phyloP scores from a whole-genome alignment of 92 coral and sea anemone genomes.

The Galaxea fascicularis region DNA sequence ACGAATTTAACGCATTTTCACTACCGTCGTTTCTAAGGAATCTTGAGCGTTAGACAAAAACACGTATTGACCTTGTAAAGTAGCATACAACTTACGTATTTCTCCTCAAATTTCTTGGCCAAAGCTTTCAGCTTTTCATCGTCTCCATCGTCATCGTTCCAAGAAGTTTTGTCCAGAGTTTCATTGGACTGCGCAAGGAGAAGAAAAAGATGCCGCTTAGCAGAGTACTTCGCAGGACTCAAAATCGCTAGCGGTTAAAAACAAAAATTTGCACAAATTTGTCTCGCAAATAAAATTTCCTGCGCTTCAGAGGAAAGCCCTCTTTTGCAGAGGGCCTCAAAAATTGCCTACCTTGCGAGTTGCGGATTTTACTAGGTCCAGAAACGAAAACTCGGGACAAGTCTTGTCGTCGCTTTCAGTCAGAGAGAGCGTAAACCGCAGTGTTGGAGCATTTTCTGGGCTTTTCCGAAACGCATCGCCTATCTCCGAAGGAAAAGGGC shows the following conservation, averaged over 20 bases:
- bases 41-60: constrained; percentile 13
- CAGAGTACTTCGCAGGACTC: constrained; percentile 16
- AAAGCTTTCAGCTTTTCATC: constrained; percentile 86
- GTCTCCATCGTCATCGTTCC: constrained; percentile 80
- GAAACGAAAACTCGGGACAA: constrained; percentile 96
- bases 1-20: constrained; percentile 2
- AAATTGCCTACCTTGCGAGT: constrained; percentile 58
- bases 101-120: constrained; percentile 97
- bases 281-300: not conserved
- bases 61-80: not conserved
- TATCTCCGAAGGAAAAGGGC: constrained; percentile 75
- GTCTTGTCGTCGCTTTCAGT: constrained; percentile 92
- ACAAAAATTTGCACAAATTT: not conserved
- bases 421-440: constrained; percentile 89
- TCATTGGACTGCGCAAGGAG: constrained; percentile 64
- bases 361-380: constrained; percentile 85
- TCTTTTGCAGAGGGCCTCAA: not conserved
- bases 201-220: not conserved
- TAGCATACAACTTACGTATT: constrained; percentile 85
- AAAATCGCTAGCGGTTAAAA: constrained; percentile 33
- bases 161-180: constrained; percentile 70
- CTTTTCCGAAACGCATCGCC: constrained; percentile 71
- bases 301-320: constrained; percentile 3
- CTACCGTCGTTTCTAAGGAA: constrained; percentile 47
- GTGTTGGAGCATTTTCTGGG: constrained; percentile 66